Percentiles rank a stretch among this genome's conserved stretches.
Evolutionary conservation across 2,797 vertebrate species (phyloP).

Genomic region (Valencia hispanica): DNA sequence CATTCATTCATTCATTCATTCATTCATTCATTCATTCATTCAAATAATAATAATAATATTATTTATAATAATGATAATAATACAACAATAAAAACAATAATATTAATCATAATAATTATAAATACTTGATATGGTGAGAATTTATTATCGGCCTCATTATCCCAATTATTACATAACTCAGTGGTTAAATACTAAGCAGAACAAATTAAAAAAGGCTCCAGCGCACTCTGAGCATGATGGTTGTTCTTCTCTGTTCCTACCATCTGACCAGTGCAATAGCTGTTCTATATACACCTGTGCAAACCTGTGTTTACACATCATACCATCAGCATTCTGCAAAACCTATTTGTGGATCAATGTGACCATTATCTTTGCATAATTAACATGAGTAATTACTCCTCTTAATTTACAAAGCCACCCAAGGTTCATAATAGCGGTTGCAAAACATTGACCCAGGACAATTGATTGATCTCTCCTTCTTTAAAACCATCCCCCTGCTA

Average conservation of each 20-base stretch:
- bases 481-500: slow-evolving; percentile 72
- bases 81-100: too few relatives aligned
- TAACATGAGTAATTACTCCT: slow-evolving; percentile 78
- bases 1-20: too few relatives aligned
- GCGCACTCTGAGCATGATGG: slow-evolving; percentile 3
- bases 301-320: slow-evolving; percentile 50
- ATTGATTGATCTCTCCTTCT: slow-evolving; percentile 75
- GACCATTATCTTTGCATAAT: slow-evolving; percentile 73
- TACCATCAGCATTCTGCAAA: slow-evolving; percentile 57
- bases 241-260: background rate
- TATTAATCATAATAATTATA: too few relatives aligned
- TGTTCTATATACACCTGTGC: slow-evolving; percentile 23
- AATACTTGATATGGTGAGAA: background rate
- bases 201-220: slow-evolving; percentile 23
- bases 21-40: too few relatives aligned
- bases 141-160: background rate
- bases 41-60: too few relatives aligned
- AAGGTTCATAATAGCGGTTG: slow-evolving; percentile 73
- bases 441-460: slow-evolving; percentile 77
- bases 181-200: slow-evolving; percentile 14
- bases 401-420: slow-evolving; percentile 76
- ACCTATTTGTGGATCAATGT: slow-evolving; percentile 69
- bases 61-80: too few relatives aligned
- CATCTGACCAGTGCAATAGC: slow-evolving; percentile 7
- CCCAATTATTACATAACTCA: background rate